Base-by-base conservation (phyloP, 2,888 invertebrate genomes). In the Hydrotaea cyrtoneurina region DNA sequence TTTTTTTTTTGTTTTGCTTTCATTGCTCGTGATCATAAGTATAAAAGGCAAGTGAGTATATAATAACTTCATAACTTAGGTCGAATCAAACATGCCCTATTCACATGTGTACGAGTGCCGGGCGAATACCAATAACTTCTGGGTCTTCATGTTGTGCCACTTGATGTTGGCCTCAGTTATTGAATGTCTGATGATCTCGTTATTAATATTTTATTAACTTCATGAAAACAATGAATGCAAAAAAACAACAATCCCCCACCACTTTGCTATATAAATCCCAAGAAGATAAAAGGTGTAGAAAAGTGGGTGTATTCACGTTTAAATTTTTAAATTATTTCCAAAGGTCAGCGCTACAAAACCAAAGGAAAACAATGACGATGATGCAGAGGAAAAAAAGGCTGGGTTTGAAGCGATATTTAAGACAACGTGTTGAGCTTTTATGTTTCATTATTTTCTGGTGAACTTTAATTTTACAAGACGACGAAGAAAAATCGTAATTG, bases 241-340 rank as follows among this genome's bases (percentile, higher is more conserved):
- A 15, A 31, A 62, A 62, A 26, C 26, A 62, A 26, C 31, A 26
- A 62, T 31, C 62, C n/a, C 62, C 31, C 50, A n/a, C 7, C 55
- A 21, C 31, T 62, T n/a, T 31, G 59, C 23, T 8, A 55, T 19
- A 8, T 13, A 26, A 31, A 31, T 4, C 7, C 39, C 36, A 83
- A 75, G 36, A 36, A 50, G n/a, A n/a, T n/a, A n/a, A 73, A 73
- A 84, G 84, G 84, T 84, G 84, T 84, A 84, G 78, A 84, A 84
- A 81, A 39, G 81, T 81, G 84, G 84, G 84, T 81, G 84, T 75
- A 84, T 76, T 76, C 84, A 81, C 57, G 43, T 81, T n/a, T 81
- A 73, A 57, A 43, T 78, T 80, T 50, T 71, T 36, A 55, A 72
- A 78, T 64, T 78, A 79, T 76, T 83, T 79, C 11, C 36, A 62